Base-by-base conservation (phyloP, 2,113 vertebrate species). In the Rhinichthys klamathensis region DNA sequence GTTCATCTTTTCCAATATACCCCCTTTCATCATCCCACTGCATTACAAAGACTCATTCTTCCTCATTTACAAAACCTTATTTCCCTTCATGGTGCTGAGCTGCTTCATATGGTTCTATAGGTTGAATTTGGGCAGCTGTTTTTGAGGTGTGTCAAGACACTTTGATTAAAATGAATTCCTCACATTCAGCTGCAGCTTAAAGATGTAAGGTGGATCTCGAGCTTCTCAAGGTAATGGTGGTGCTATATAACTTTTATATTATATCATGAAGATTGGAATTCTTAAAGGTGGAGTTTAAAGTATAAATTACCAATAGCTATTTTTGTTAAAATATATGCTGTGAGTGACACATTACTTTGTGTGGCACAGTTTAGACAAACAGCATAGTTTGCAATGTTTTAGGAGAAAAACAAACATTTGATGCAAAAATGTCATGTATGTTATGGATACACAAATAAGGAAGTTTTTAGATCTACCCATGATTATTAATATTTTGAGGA, bases 1-100 rank as follows among this genome's bases (percentile, higher is more conserved):
- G 77, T 65, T 70, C 82, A 80, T 74, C 60, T 54, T 49, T 54
- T n/a, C 80, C 84, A 61, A 77, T 70, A 77, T 70, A 49, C 54
- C 38, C 44, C 46, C 46, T 87, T 80, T 84, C 69, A 38, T 85
- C 46, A 56, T 44, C 73, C 38, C 73, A 69, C 46, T 38, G 35
- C 65, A 75, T 78, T 80, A 89, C 84, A 85, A 84, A 83, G 83
- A 38, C 41, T 58, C 56, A 76, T 82, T 86, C 80, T 85, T 86
- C 60, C 67, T 84, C 65, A 63, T 88, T 80, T 82, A 38, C 41
- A 67, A 60, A 83, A 89, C 77, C 76, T 51, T 85, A 58, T 4
- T 25, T 38, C 27, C 63, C 79, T 80, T 78, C 85, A 70, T 82
- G 69, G 70, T 88, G 56, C 67, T 41, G n/a, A 38, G 44, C 83